These are phyloP conservation scores for Ctenicera cuprea DNA, from an alignment of 2,888 invertebrate species.

Conservation along the genomic window DNA sequence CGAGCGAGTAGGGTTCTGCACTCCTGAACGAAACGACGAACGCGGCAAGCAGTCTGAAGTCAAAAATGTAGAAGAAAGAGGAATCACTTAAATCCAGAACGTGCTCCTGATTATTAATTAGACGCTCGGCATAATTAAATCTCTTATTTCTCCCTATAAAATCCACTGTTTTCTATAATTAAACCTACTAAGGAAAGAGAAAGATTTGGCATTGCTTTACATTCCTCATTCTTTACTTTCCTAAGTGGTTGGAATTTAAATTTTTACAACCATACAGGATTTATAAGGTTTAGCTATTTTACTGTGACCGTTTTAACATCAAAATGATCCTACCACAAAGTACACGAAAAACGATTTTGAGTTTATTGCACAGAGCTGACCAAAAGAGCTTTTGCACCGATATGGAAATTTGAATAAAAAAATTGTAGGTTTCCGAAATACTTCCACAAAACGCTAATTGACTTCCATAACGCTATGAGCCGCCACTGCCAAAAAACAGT, in stretches of 20 bases:
- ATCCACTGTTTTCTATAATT: slow-evolving; percentile 22
- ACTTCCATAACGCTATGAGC: too few species aligned
- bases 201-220: background rate
- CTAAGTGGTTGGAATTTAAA: slow-evolving; percentile 9
- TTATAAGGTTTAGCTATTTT: slow-evolving; percentile 5
- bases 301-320: background rate
- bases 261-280: slow-evolving; percentile 4
- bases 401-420: too few species aligned
- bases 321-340: background rate
- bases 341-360: too few species aligned
- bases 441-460: too few species aligned
- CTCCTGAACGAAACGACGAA: background rate
- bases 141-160: slow-evolving; percentile 11
- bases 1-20: background rate
- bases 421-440: too few species aligned
- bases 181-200: background rate
- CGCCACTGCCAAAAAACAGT: too few species aligned
- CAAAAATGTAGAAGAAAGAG: slow-evolving; percentile 14
- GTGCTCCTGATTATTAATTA: slow-evolving; percentile 21
- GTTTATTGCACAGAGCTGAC: too few species aligned
- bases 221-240: background rate
- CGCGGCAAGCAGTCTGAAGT: background rate
- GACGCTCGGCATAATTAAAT: slow-evolving; percentile 21
- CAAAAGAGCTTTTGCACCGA: too few species aligned
- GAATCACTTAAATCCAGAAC: slow-evolving; percentile 15